Base-by-base conservation (phyloP, 2,113 vertebrate genomes). In the Pipra filicauda region DNA sequence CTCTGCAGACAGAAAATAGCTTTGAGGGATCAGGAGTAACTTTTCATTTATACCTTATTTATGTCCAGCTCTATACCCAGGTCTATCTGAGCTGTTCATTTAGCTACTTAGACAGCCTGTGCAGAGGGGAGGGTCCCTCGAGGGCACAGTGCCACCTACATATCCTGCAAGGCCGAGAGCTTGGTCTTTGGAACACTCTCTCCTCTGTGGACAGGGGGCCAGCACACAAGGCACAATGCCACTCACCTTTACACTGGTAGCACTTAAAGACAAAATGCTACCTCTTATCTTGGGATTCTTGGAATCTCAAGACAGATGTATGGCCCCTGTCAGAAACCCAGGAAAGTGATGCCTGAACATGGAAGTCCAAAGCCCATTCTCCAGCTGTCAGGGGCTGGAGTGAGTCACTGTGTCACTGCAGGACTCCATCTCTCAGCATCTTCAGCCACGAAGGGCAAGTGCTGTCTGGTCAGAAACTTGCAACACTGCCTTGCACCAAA, bases 141-240 rank as follows among this genome's bases (percentile, higher is more conserved):
- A 16, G 51, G 27, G 27, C 48, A 59, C 14, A 44, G 43, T 16
- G 85, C 19, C 31, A 22, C 46, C 57, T 55, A 6, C 0, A 3
- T 13, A 35, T 10, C 49, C 51, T 65, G 55, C 55, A 51, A 49
- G 21, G 15, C 30, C 23, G 23, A 16, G 52, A 55, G 21, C 46
- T 17, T 2, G 0, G 21, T 37, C 54, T 62, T 24, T 16, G 8
- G 22, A 33, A 20, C 0, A 1, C 55, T 48, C 41, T 39, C 27
- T 28, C 51, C 23, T 21, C 41, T 33, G 20, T 21, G 33, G 31
- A 59, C 85, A 65, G 26, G 43, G 18, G 54, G 62, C 41, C 39
- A n/a, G 52, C n/a, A n/a, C 41, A 33, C 37, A 58, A 10, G 22
- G 24, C 30, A n/a, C 46, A 67, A 66, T 73, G 30, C 2, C 58